phyloP scores from a whole-genome alignment of 2,113 vertebrate genomes.

The Oncorhynchus tshawytscha region DNA sequence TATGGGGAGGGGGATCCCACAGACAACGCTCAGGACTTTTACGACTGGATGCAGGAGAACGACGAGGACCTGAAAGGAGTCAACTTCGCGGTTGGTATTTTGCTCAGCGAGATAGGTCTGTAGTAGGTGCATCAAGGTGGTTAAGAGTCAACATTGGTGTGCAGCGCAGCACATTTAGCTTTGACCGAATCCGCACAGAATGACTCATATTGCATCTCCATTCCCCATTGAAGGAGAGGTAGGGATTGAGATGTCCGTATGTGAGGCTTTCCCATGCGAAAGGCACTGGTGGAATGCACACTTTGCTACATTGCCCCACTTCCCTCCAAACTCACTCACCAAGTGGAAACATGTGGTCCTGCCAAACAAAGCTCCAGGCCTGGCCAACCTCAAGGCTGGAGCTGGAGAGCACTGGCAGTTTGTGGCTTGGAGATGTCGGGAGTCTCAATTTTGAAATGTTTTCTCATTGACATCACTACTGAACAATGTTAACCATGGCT shows the following conservation, averaged over 20 bases:
- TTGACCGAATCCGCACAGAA: neutral
- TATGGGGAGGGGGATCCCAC: slow-evolving; percentile 86
- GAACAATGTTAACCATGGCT: neutral
- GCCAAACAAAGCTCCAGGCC: slow-evolving; percentile 19
- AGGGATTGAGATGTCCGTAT: neutral
- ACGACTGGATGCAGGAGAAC: slow-evolving; percentile 82
- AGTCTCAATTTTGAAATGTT: neutral
- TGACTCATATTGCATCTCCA: neutral
- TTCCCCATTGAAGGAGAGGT: neutral
- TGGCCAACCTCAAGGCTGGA: neutral
- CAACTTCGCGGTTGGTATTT: slow-evolving; percentile 77
- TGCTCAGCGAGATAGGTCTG: neutral
- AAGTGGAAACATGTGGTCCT: slow-evolving; percentile 29
- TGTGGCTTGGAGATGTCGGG: slow-evolving; percentile 7
- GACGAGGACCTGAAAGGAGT: slow-evolving; percentile 76
- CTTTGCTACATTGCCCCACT: neutral
- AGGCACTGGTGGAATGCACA: slow-evolving; percentile 8
- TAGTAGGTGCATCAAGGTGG: neutral
- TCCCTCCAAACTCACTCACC: slow-evolving; percentile 9
- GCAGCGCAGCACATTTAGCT: neutral
- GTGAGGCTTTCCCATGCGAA: slow-evolving; percentile 3
- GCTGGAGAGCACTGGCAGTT: neutral
- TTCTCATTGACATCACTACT: slow-evolving; percentile 5
- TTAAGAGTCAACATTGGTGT: neutral
- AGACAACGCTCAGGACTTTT: slow-evolving; percentile 87